A percentile compares a stretch with the other conserved stretches of the same genome.
These are phyloP conservation scores for Hypocryptadius cinnamomeus DNA, from an alignment of 2,113 vertebrate genomes.

Conservation along the genomic window DNA sequence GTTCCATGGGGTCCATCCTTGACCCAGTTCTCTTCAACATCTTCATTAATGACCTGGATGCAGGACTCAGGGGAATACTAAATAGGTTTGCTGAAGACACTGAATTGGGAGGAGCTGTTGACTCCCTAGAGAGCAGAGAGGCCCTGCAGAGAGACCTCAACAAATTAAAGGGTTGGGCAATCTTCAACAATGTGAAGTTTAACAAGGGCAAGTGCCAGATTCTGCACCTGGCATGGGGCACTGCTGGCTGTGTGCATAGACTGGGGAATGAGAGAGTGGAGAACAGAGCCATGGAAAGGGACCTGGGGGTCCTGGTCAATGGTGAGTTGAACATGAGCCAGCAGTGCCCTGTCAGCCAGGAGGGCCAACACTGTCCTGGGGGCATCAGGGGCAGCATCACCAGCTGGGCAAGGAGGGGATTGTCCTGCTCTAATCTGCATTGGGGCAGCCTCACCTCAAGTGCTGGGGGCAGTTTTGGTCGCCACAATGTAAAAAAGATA, in stretches of 20 bases:
- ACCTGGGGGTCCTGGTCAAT: fast-evolving
- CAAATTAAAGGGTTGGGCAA: not conserved
- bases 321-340: not conserved
- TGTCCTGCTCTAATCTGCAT: not conserved
- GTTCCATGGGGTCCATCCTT: not conserved
- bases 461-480: not conserved
- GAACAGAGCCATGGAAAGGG: fast-evolving
- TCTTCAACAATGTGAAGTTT: not conserved
- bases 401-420: not conserved
- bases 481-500: not conserved
- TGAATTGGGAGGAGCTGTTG: not conserved
- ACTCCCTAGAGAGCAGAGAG: not conserved
- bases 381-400: fast-evolving
- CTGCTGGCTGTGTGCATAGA: not conserved
- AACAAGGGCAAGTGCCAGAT: not conserved
- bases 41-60: not conserved
- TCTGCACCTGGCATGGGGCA: not conserved
- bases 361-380: not conserved
- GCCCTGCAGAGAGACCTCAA: not conserved
- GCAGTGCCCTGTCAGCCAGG: not conserved
- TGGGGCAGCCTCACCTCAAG: fast-evolving
- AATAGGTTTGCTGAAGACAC: not conserved
- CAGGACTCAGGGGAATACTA: too few species aligned
- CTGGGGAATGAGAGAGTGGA: not conserved
- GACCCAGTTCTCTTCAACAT: not conserved